Base-by-base conservation (phyloP, 92 coral and sea anemone species). In the Zoanthus solanderi region DNA sequence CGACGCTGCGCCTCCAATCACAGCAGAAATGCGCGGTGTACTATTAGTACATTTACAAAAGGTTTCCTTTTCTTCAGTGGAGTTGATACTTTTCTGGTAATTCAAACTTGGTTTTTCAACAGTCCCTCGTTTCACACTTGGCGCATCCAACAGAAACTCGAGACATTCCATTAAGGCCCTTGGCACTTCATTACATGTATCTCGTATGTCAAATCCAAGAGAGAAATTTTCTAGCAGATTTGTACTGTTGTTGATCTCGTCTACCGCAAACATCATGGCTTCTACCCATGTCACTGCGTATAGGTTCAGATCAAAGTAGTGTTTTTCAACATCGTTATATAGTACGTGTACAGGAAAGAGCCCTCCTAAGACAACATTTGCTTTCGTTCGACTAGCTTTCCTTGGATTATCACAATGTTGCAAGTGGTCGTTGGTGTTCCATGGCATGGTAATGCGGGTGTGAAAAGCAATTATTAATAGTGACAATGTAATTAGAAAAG, bases 1-100 rank as follows among this genome's bases (percentile, higher is more conserved):
- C 5, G 98, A 96, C 0, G 98, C 94, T 13, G 99, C 99, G 5
- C 98, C 99, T 2, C 99, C 99, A 4, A 97, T 94, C 7, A 97
- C 98, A 0, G 98, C 99, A 30, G 94, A 88, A 29, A 95, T 87
- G 2, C 53, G 69, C 5, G 95, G 95, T 7, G 82, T 60, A 56
- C 75, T 81, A 9, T 73, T 75, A 0, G 71, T 80, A 16, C 94
- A 95, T 65, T 57, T 75, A 48, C 98, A 95, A 30, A 69, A 84
- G 13, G 58, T 78, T 56, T n/a, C 16, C 17, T 44, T 18, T 3
- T 23, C 16, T 79, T 84, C 32, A 45, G 83, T 78, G 46, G 75
- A 15, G 67, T 65, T 63, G 23, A n/a, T 18, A 66, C 29, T 4
- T 37, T 37, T 37, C 45, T 14, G 84, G 58, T 84, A 5, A 42